Conservation (phyloP, 2,113 vertebrate genomes). For the Grantiella picta region DNA sequence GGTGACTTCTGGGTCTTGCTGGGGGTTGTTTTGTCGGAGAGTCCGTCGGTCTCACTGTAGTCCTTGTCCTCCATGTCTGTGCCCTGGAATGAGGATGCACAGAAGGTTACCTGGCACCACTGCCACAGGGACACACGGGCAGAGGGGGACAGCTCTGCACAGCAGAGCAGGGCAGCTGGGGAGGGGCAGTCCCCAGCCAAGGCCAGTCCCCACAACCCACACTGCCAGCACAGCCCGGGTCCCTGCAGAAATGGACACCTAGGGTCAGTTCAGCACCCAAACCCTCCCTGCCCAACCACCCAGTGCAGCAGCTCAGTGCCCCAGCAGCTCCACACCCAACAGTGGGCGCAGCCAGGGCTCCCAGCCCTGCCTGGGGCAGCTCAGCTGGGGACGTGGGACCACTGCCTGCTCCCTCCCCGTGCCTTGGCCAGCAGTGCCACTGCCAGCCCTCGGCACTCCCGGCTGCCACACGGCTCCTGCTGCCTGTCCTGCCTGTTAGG, state of each 20-base stretch:
- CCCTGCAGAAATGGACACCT: neutral
- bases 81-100: slow-evolving; percentile 31
- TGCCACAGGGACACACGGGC: neutral
- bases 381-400: rapidly evolving
- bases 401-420: rapidly evolving
- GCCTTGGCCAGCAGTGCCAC: rapidly evolving
- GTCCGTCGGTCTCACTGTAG: slow-evolving; percentile 79
- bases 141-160: neutral
- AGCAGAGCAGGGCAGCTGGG: neutral
- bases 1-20: slow-evolving; percentile 93
- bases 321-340: neutral
- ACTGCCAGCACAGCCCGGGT: neutral
- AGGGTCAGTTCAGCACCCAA: neutral
- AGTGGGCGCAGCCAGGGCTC: rapidly evolving
- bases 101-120: neutral
- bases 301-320: neutral
- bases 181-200: neutral
- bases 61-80: slow-evolving; percentile 79
- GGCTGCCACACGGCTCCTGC: neutral
- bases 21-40: slow-evolving; percentile 89
- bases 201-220: neutral
- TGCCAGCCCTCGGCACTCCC: rapidly evolving
- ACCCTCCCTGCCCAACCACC: neutral
- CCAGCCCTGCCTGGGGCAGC: neutral
- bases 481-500: neutral